phyloP scores from a whole-genome alignment of 2,888 invertebrate genomes.

The Philhelius pedissequus region DNA sequence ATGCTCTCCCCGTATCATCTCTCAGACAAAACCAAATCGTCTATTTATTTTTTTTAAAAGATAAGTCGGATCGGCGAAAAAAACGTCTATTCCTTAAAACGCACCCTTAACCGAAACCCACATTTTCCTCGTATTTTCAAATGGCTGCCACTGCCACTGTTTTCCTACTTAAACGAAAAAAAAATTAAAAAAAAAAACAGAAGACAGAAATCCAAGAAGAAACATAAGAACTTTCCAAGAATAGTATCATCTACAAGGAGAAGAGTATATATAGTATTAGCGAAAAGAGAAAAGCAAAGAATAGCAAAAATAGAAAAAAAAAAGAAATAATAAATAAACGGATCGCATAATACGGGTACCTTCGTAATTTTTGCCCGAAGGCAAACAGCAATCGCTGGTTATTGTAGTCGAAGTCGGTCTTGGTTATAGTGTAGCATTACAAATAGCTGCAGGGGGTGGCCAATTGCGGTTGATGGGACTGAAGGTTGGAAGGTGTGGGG shows the following conservation, averaged over 20 bases:
- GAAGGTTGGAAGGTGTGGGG: too few species aligned
- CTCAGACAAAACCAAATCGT: neutral
- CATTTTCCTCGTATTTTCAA: neutral
- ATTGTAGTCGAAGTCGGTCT: constrained; percentile 61
- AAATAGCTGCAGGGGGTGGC: constrained; percentile 63
- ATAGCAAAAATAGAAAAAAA: constrained; percentile 1
- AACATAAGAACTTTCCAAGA: constrained; percentile 15
- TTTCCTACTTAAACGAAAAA: neutral
- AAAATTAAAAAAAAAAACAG: neutral
- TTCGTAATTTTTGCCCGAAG: constrained; percentile 60
- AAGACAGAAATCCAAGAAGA: constrained; percentile 2
- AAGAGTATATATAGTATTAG: neutral
- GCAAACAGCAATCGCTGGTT: constrained; percentile 63
- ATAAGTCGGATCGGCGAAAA: constrained; percentile 5
- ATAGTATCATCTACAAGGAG: neutral
- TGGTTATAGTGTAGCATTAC: constrained; percentile 55
- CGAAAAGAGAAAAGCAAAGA: constrained; percentile 10
- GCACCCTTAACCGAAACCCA: neutral
- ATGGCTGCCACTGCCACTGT: neutral
- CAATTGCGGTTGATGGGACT: constrained; percentile 49
- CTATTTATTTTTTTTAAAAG: neutral
- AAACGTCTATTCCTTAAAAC: neutral
- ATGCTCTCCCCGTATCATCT: neutral
- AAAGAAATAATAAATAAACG: constrained; percentile 42
- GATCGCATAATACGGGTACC: constrained; percentile 54